Base-by-base conservation (phyloP, 1,140 invertebrate species). In the Saccostrea cuccullata region DNA sequence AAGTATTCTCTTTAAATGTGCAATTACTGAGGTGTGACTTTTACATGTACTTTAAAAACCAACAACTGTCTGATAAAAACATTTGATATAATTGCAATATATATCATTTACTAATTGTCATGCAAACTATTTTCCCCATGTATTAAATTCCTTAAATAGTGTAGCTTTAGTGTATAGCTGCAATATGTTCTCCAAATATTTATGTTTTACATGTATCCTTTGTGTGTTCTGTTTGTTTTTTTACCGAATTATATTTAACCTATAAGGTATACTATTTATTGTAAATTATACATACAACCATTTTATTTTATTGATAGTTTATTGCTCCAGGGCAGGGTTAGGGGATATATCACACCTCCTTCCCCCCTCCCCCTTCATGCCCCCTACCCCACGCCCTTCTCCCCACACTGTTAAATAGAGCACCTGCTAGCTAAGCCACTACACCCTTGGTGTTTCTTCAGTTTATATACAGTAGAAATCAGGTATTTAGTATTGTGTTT, bases 251-350 rank as follows among this genome's bases (percentile, higher is more conserved):
- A 20, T 20, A 64, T 2, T 20, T 64, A 64, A 64, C 58, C 58
- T 64, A n/a, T 64, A 64, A 20, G 30, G 70, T 77, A 8, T 36
- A 77, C 30, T 77, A 77, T 77, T 77, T 77, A 77, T 77, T 30
- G 26, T 26, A 77, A 30, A 77, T 77, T 77, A 77, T 77, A 77
- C 70, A 77, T 77, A 13, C 70, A 36, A 36, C 26, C 26, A 15
- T 9, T 77, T 77, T 20, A 20, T 20, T 64, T 17, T 64, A 64
- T n/a, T 64, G 17, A 17, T 64, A 77, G 13, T 26, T 77, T 30
- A 15, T 77, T 36, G 70, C 70, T 77, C 26, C 30, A 77, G 70
- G 23, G 70, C 15, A 11, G 26, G 70, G 30, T 77, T 2, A 36
- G 70, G 12, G 70, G 26, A 11, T 77, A 26, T 36, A 13, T 30